Evolutionary conservation across 2,888 invertebrate genomes (phyloP).

Genomic region (Sesia bembeciformis): DNA sequence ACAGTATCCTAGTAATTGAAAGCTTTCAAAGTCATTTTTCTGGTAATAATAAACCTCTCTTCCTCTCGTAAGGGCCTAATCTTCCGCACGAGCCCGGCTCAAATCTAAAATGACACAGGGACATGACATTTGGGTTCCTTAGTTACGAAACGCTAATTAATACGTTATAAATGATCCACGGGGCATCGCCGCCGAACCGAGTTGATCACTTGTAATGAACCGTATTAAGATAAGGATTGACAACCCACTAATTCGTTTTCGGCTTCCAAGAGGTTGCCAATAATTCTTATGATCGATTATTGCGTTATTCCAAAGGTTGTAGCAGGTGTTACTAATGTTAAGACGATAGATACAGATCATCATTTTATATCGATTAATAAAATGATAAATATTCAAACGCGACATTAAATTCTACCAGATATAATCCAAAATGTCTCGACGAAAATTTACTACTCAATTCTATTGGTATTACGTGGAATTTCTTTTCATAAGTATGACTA

Average conservation of each 20-base stretch:
- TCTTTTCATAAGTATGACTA: constrained; percentile 25
- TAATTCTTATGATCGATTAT: constrained; percentile 13
- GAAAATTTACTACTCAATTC: too few relatives aligned
- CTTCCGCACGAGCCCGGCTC: constrained; percentile 21
- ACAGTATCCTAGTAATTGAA: constrained; percentile 17
- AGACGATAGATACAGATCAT: too few relatives aligned
- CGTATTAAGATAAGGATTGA: constrained; percentile 32
- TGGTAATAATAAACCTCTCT: constrained; percentile 5
- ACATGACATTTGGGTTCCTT: constrained; percentile 25
- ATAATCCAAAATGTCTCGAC: too few relatives aligned
- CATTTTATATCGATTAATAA: too few relatives aligned
- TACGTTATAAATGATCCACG: constrained; percentile 25
- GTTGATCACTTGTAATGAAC: constrained; percentile 23
- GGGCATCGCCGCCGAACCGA: constrained; percentile 18
- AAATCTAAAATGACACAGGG: constrained; percentile 1
- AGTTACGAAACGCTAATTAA: constrained; percentile 34
- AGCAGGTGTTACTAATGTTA: background rate
- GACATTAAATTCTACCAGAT: too few relatives aligned
- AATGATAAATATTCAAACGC: too few relatives aligned
- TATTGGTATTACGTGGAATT: too few relatives aligned
- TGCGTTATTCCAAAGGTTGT: constrained; percentile 2
- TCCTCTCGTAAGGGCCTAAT: constrained; percentile 16
- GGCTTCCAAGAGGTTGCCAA: constrained; percentile 13
- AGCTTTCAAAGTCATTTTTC: constrained; percentile 15
- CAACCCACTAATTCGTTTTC: constrained; percentile 22